phyloP scores from a whole-genome alignment of 2,797 vertebrate species.

The Distichodus sexfasciatus region DNA sequence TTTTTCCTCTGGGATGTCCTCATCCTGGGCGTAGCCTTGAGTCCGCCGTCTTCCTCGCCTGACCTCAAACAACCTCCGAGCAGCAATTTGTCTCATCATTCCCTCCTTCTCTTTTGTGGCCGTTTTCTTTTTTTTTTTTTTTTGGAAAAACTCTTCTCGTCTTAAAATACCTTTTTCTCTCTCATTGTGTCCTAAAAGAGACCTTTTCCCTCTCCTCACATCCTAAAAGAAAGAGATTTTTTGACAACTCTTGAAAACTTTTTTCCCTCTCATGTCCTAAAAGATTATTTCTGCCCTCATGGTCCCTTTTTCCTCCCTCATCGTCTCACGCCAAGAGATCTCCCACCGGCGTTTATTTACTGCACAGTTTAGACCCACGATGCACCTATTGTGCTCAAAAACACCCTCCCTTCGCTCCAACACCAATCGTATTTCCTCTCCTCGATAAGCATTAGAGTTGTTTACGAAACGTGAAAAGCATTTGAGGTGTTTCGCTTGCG shows the following conservation, averaged over 20 bases:
- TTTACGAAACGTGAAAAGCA: constrained; percentile 14
- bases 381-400: constrained; percentile 2
- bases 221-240: constrained; percentile 17
- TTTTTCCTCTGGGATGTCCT: background rate
- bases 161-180: too few species aligned
- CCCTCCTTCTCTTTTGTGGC: constrained; percentile 29
- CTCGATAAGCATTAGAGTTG: constrained; percentile 3
- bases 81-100: constrained; percentile 19
- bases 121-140: too few species aligned
- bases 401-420: background rate
- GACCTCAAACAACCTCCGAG: constrained; percentile 29
- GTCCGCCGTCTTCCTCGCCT: background rate
- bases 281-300: too few species aligned
- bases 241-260: too few species aligned
- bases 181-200: too few species aligned
- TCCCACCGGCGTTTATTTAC: too few species aligned
- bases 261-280: too few species aligned
- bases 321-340: too few species aligned
- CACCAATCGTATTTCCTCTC: background rate
- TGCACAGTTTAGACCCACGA: constrained; percentile 20
- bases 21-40: constrained; percentile 2
- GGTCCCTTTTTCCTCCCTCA: too few species aligned
- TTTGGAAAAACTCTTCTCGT: too few species aligned
- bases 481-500: background rate
- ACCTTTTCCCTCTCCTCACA: too few species aligned